A percentile compares a stretch with the other conserved stretches of the same genome.
Evolutionary conservation across 2,113 vertebrate species (phyloP).

Genomic region (Chaenogobius annularis): DNA sequence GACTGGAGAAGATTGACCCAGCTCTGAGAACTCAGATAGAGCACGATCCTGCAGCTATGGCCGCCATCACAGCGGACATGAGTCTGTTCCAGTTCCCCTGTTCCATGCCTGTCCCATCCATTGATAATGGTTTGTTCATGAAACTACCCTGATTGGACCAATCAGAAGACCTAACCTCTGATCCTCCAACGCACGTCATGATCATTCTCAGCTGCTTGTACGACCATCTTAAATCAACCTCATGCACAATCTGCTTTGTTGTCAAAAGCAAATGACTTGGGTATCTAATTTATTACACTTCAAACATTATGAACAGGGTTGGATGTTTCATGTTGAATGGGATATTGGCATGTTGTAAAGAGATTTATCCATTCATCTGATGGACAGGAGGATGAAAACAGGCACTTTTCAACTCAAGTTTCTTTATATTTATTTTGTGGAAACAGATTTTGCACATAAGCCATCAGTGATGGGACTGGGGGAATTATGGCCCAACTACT

Average conservation of each 20-base stretch:
- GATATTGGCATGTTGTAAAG: slow-evolving; percentile 74
- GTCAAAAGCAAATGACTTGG: slow-evolving; percentile 39
- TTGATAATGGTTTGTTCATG: slow-evolving; percentile 89
- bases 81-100: slow-evolving; percentile 91
- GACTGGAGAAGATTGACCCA: slow-evolving; percentile 97
- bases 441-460: slow-evolving; percentile 74
- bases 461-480: slow-evolving; percentile 54
- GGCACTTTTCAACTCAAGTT: slow-evolving; percentile 42
- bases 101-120: slow-evolving; percentile 85
- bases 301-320: slow-evolving; percentile 62
- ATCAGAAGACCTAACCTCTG: slow-evolving; percentile 24
- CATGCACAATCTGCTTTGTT: slow-evolving; percentile 45
- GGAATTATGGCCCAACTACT: slow-evolving; percentile 49
- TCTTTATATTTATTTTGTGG: slow-evolving; percentile 50
- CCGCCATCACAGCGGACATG: slow-evolving; percentile 94
- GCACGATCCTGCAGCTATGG: slow-evolving; percentile 95
- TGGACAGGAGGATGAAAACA: slow-evolving; percentile 39
- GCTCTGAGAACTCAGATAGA: slow-evolving; percentile 94
- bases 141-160: slow-evolving; percentile 71
- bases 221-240: slow-evolving; percentile 19
- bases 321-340: slow-evolving; percentile 58
- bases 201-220: slow-evolving; percentile 37
- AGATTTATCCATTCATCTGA: slow-evolving; percentile 64
- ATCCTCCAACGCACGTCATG: slow-evolving; percentile 24
- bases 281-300: slow-evolving; percentile 63